Evolutionary conservation across 2,888 invertebrate genomes (phyloP).

Genomic region (Tribolium freemani): DNA sequence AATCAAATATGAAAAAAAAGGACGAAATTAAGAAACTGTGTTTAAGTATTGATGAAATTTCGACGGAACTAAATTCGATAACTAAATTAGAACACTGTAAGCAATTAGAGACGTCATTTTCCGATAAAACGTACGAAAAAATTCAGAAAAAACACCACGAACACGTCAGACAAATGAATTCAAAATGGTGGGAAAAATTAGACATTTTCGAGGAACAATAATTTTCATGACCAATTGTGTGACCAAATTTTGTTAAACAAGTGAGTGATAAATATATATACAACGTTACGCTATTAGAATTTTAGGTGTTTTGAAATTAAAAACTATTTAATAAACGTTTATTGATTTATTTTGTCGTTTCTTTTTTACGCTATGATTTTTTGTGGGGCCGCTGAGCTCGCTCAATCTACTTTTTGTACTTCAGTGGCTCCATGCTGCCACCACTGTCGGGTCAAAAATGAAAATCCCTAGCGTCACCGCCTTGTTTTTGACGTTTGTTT

Average conservation of each 20-base stretch:
- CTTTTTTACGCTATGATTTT: too few relatives aligned
- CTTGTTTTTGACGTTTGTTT: slow-evolving; percentile 38
- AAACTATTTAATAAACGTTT: too few relatives aligned
- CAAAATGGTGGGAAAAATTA: slow-evolving; percentile 40
- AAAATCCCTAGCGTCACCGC: slow-evolving; percentile 34
- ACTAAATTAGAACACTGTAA: slow-evolving; percentile 30
- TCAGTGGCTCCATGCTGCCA: slow-evolving; percentile 10
- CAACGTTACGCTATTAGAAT: too few relatives aligned
- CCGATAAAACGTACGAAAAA: neutral
- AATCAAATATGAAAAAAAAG: slow-evolving; percentile 15
- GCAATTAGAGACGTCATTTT: slow-evolving; percentile 34
- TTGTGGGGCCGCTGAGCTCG: too few relatives aligned
- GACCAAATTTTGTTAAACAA: too few relatives aligned
- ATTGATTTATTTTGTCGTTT: too few relatives aligned
- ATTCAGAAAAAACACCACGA: slow-evolving; percentile 11
- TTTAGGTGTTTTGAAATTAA: too few relatives aligned
- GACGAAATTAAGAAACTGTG: slow-evolving; percentile 22
- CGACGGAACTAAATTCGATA: slow-evolving; percentile 15
- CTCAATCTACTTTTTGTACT: neutral
- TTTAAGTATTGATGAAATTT: slow-evolving; percentile 22
- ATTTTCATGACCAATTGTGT: too few relatives aligned
- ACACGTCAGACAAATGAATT: slow-evolving; percentile 16
- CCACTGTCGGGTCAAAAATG: neutral
- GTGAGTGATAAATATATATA: too few relatives aligned
- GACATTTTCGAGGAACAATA: neutral